Evolutionary conservation across 2,888 invertebrate genomes (phyloP).

Genomic region (Andrena flavipes): DNA sequence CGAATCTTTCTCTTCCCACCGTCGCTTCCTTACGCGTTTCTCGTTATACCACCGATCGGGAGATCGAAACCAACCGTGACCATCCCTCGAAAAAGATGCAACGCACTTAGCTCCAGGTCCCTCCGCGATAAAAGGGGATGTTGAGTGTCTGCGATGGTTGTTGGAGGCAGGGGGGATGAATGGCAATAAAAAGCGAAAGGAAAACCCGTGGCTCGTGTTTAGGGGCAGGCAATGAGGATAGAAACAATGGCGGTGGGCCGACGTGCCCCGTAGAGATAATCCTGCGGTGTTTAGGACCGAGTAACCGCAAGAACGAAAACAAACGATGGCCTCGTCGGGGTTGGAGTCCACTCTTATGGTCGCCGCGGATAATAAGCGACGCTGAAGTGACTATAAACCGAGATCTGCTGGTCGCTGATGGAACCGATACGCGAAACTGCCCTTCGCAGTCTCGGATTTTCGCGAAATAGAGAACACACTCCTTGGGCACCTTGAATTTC

Average conservation of each 20-base stretch:
- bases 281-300: constrained; percentile 56
- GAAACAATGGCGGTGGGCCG: constrained; percentile 33
- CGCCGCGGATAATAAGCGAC: constrained; percentile 45
- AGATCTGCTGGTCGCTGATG: constrained; percentile 38
- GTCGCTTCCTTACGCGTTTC: neutral
- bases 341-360: constrained; percentile 24
- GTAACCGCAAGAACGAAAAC: constrained; percentile 59
- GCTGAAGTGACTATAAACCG: constrained; percentile 42
- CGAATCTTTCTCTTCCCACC: neutral
- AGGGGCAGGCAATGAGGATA: constrained; percentile 29
- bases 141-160: neutral
- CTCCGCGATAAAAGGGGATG: neutral
- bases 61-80: neutral
- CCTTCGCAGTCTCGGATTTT: neutral
- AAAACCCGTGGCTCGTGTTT: constrained; percentile 13
- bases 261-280: constrained; percentile 54
- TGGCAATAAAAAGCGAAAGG: constrained; percentile 25
- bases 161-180: neutral
- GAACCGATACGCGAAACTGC: neutral
- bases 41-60: neutral
- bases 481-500: neutral
- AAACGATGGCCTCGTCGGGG: constrained; percentile 43
- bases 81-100: neutral
- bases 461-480: neutral
- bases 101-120: neutral